Base-by-base conservation (phyloP, 2,113 vertebrate genomes). In the Odobenus rosmarus region DNA sequence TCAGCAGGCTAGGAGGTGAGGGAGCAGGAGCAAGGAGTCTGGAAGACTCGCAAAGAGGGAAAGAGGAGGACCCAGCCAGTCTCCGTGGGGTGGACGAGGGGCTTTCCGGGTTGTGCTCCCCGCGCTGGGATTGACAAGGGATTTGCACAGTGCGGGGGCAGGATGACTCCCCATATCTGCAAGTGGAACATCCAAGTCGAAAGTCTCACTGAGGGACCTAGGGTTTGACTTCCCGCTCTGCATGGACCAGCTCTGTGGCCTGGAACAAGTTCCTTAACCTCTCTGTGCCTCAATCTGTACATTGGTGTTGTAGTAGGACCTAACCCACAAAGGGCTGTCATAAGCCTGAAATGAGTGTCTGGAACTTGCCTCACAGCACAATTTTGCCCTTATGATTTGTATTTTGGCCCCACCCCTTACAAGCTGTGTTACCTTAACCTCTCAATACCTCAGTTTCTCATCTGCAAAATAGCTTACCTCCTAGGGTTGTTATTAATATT, bases 31-130 rank as follows among this genome's bases (percentile, higher is more conserved):
- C 21, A 11, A 81, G 82, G 46, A 23, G 4, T 28, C 51, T 15
- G 49, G 77, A 4, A 72, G 21, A 24, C 21, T 26, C 13, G 1
- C 21, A 53, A 69, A 23, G 31, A 84, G 7, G 59, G 49, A 12
- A 28, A 39, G 13, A 18, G 9, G 31, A 90, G 84, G 39, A 62
- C 42, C 46, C 36, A 11, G n/a, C 2, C 51, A 3, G 59, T 33
- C 15, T 28, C 0, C 5, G 2, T 10, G 23, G 53, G 4, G 9
- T 4, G 0, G 3, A 18, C 3, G 0, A 14, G 51, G 8, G 15
- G 19, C 46, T 23, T 31, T 62, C 11, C 1, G 7, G 16, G 12
- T n/a, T 24, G 24, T 26, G 81, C n/a, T 33, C 36, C 16, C 12
- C 0, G 13, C 7, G 4, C 39, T 51, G 1, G n/a, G 16, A 51